phyloP scores from a whole-genome alignment of 1,140 invertebrate genomes.

The Brachionus rotundiformis region DNA sequence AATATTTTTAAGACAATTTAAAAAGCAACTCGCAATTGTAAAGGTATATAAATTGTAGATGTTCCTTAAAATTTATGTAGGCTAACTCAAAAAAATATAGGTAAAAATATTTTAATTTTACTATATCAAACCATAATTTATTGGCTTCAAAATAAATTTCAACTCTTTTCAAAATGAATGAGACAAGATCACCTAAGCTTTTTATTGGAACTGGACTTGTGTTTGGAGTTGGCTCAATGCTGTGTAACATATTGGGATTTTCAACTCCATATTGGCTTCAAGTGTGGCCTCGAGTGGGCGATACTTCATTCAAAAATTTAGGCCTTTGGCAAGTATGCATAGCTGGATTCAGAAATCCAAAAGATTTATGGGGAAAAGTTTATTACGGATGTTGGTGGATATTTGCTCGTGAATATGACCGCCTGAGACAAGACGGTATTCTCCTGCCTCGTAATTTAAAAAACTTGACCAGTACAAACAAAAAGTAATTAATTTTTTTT shows the following conservation, averaged over 20 bases:
- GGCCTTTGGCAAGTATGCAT: constrained; percentile 55
- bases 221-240: constrained; percentile 43
- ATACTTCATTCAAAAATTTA: constrained; percentile 53
- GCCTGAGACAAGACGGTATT: constrained; percentile 33
- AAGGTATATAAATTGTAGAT: background rate
- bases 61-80: background rate
- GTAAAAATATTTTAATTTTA: constrained; percentile 33
- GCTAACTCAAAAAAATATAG: background rate
- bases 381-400: constrained; percentile 56
- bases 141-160: background rate
- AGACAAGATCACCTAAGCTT: constrained; percentile 47
- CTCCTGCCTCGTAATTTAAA: constrained; percentile 36
- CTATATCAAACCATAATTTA: background rate
- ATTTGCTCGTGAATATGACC: constrained; percentile 53
- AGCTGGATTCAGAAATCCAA: constrained; percentile 53
- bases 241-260: constrained; percentile 53
- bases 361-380: constrained; percentile 53
- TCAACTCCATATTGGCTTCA: constrained; percentile 54
- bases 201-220: constrained; percentile 41
- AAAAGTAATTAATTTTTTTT: background rate
- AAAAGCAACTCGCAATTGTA: background rate
- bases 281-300: constrained; percentile 54
- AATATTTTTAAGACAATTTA: background rate
- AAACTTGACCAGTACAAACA: background rate
- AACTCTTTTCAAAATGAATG: constrained; percentile 38